Evolutionary conservation across 2,113 vertebrate species (phyloP).

Genomic region (Pogona vitticeps): DNA sequence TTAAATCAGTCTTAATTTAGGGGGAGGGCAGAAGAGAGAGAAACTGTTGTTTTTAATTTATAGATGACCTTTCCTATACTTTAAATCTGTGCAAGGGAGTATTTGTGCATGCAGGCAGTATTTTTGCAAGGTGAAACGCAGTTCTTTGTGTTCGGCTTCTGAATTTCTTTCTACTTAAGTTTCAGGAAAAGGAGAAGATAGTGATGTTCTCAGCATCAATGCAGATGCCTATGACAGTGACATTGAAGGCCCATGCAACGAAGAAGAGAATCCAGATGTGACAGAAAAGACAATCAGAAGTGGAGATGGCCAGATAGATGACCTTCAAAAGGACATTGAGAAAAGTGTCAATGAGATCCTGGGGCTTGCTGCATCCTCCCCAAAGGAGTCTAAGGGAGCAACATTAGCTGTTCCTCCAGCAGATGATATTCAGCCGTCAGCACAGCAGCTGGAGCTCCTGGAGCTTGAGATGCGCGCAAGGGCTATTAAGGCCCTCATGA

Average conservation of each 20-base stretch:
- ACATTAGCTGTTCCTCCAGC: constrained; percentile 51
- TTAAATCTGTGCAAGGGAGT: constrained; percentile 28
- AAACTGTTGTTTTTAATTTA: constrained; percentile 31
- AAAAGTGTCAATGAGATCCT: constrained; percentile 95
- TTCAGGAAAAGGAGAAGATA: constrained; percentile 90
- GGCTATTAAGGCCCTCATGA: constrained; percentile 98
- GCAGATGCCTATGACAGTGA: constrained; percentile 95
- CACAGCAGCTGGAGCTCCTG: constrained; percentile 93
- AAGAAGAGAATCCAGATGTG: constrained; percentile 72
- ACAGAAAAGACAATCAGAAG: constrained; percentile 56
- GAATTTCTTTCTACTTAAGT: constrained; percentile 43
- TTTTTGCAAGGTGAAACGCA: constrained; percentile 37
- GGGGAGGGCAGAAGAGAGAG: constrained; percentile 8
- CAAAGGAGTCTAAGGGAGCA: constrained; percentile 65
- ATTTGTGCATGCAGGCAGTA: background rate
- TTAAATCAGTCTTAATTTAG: constrained; percentile 53
- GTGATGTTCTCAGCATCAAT: constrained; percentile 95
- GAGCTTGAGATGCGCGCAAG: constrained; percentile 97
- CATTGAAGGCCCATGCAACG: constrained; percentile 90
- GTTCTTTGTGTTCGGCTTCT: constrained; percentile 10
- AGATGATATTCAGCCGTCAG: constrained; percentile 83
- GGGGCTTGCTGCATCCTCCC: constrained; percentile 75
- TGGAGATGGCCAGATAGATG: constrained; percentile 80
- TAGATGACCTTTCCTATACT: constrained; percentile 22
- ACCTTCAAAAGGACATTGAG: constrained; percentile 93